phyloP scores from a whole-genome alignment of 2,113 vertebrate species.

The Scalopus aquaticus region DNA sequence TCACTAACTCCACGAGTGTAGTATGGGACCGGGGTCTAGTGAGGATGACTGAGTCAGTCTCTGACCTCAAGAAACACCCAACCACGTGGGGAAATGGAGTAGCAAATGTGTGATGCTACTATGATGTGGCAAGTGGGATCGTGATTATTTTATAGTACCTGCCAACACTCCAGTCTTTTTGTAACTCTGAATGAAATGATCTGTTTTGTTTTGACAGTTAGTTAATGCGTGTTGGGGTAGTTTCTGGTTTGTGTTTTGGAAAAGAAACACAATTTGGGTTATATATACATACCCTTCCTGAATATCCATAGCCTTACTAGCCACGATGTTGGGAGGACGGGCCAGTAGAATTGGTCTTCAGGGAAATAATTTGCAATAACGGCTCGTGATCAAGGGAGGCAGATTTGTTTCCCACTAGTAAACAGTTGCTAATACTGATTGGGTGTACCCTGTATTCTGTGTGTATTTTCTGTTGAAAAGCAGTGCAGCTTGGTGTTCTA shows the following conservation, averaged over 20 bases:
- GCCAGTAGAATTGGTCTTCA: neutral
- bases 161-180: neutral
- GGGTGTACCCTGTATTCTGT: neutral
- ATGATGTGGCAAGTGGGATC: neutral
- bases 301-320: neutral
- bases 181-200: constrained; percentile 32
- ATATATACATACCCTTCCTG: neutral
- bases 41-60: neutral
- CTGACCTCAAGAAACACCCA: neutral
- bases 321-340: neutral
- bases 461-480: neutral
- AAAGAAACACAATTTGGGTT: constrained; percentile 1
- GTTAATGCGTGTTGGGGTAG: neutral
- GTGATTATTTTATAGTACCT: neutral
- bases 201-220: constrained; percentile 55
- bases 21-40: neutral
- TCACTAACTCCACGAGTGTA: neutral
- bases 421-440: constrained; percentile 13
- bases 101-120: neutral
- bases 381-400: constrained; percentile 43
- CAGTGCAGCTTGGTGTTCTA: neutral
- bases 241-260: constrained; percentile 41
- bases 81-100: neutral
- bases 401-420: constrained; percentile 56
- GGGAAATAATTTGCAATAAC: constrained; percentile 42